Evolutionary conservation across 2,888 invertebrate species (phyloP).

Genomic region (Brachyptera putata): DNA sequence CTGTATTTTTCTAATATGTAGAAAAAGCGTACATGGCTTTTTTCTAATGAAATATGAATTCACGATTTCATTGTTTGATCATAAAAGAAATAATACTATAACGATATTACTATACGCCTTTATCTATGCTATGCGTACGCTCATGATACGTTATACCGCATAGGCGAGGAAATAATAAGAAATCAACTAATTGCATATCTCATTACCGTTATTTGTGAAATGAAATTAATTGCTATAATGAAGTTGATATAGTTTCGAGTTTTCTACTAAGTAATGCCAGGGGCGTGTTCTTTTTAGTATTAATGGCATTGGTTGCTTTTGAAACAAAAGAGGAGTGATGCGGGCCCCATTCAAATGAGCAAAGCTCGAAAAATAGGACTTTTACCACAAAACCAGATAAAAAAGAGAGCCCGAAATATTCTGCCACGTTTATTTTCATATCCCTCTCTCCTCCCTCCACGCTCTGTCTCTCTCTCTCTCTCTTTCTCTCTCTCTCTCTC

Average conservation of each 20-base stretch:
- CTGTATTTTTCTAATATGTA: no score
- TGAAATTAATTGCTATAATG: constrained; percentile 16
- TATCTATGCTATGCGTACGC: no score
- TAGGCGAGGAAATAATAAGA: not conserved
- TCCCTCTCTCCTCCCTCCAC: constrained; percentile 18
- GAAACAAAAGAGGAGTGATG: constrained; percentile 18
- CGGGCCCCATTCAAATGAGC: constrained; percentile 29
- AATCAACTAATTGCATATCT: not conserved
- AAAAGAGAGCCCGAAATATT: constrained; percentile 33
- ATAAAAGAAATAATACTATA: no score
- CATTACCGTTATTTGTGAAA: constrained; percentile 13
- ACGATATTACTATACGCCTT: no score
- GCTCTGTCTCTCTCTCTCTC: constrained; percentile 31
- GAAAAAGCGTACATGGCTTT: no score
- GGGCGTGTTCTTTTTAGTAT: not conserved
- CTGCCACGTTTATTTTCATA: constrained; percentile 31
- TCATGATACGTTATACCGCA: not conserved
- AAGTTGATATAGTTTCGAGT: constrained; percentile 2
- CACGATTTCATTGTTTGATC: no score
- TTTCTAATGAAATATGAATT: no score
- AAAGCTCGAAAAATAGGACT: constrained; percentile 30
- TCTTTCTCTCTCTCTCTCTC: constrained; percentile 17
- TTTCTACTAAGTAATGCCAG: constrained; percentile 3
- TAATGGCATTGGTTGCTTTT: constrained; percentile 1
- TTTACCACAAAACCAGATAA: constrained; percentile 33